Evolutionary conservation across 2,888 invertebrate species (phyloP), one percentile per base, ranked within the genome.

Genomic region (Drosophila prostipennis): DNA sequence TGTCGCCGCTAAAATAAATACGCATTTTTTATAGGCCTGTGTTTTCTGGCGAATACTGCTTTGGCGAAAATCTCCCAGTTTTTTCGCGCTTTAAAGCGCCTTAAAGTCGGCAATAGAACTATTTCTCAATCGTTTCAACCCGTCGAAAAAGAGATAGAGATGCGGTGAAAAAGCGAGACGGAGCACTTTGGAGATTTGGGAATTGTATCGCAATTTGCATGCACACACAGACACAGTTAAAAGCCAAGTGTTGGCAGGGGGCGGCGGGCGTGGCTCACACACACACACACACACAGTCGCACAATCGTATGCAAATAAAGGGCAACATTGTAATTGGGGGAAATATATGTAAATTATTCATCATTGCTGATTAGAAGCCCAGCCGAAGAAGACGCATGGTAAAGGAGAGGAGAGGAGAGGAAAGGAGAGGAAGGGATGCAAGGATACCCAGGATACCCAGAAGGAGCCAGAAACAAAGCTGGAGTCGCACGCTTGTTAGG

Each of bases 311-410:
- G 82, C 77, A 80, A 84, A 81, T 81, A 89, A 80, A 87, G 87
- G 89, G 89, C 89, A 88, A 77, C 77, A 80, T 72, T 83, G 89
- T 87, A 89, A 89, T 80, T 82, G 76, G 79, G 78, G 80, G 77
- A 88, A 91, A 89, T 79, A 82, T 91, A 91, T 90, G 91, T 83
- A 90, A 90, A 91, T 90, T 90, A 90, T 90, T 90, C 89, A 91
- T 89, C 88, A 90, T 91, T 89, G 91, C 89, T 90, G 89, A 91
- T 91, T 89, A 91, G 89, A 91, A 89, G 87, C 67, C 69, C 46
- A 45, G 74, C 61, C 78, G 54, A 86, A 73, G 78, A 72, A 73
- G 78, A 72, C 77, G 71, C 58, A 74, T 34, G 69, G 32, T 48
- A 19, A 68, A 23, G 43, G 49, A 40, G 16, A 48, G 52, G 37